phyloP scores from a whole-genome alignment of 2,797 vertebrate genomes.

The Podarcis lilfordi region DNA sequence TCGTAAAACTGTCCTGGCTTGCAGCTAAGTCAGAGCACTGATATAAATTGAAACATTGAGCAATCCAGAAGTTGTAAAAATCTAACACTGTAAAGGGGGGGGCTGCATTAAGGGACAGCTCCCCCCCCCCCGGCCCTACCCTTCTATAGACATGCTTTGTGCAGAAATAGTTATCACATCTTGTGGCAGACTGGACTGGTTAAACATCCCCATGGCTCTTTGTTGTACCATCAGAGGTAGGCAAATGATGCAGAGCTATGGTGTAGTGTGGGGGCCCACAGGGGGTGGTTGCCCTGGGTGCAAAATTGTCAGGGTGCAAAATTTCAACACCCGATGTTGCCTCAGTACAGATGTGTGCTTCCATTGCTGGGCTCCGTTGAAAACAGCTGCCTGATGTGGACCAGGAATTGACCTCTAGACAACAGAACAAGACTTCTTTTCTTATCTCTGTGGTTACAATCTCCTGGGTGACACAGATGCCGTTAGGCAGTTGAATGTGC shows the following conservation, averaged over 20 bases:
- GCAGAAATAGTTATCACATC: constrained; percentile 70
- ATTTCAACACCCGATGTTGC: no score
- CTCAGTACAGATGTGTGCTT: no score
- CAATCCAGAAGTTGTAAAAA: constrained; percentile 92
- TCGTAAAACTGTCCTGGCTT: constrained; percentile 90
- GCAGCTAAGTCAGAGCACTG: constrained; percentile 87
- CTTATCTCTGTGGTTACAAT: no score
- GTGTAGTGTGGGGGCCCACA: no score
- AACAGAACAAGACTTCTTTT: no score
- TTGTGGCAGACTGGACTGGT: constrained; percentile 68
- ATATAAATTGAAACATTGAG: constrained; percentile 86
- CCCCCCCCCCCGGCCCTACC: constrained; percentile 55
- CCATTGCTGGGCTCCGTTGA: no score
- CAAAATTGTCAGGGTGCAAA: no score
- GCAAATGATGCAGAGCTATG: background rate
- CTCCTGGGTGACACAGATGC: no score
- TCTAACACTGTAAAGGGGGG: constrained; percentile 81
- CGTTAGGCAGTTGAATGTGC: no score
- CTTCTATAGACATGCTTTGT: constrained; percentile 77
- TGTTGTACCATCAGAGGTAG: background rate
- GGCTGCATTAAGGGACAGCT: constrained; percentile 70
- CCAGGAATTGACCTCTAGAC: no score
- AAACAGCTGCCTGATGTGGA: no score
- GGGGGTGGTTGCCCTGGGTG: no score
- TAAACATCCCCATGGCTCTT: constrained; percentile 59